Evolutionary conservation across 64 coral and sea anemone genomes (phyloP), one percentile per base, ranked within the genome.

Genomic region (Montipora capricornis): DNA sequence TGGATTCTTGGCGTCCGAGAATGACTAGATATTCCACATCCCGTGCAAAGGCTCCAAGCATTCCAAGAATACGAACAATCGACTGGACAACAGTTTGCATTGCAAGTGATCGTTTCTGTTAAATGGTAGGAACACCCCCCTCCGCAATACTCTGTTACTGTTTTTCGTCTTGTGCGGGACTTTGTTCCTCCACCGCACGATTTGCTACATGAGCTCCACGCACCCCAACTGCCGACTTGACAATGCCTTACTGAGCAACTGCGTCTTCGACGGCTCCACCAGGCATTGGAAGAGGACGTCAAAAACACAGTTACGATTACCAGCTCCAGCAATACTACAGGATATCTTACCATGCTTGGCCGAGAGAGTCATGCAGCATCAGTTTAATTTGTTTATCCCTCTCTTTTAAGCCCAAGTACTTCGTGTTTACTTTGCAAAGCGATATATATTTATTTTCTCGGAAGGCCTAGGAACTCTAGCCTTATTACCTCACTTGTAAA

Each of bases 31-130:
- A 47, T 47, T 37, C 89, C 93, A 74, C 96, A 98, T 20, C 79
- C 93, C 1, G 17, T 10, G 77, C 96, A 98, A 13, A 20, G 0
- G 12, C 88, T 78, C 96, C 96, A 95, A 53, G 44, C 8, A 3
- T 57, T 15, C 96, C 96, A 98, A 0, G 75, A 19, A 15, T 48
- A 98, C 4, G 67, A 5, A 44, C 96, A 98, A 48, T 98, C 79
- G 0, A 91, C 37, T 4, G 88, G 84, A 53, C 96, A 96, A 20
- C 90, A 90, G 3, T 68, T 3, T 61, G 71, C 50, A 16, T 86
- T 91, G 67, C 94, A 95, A 6, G 12, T 66, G 55, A 19, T 53
- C 12, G 79, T 77, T 45, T 89, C 82, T 49, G 0, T 73, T 17
- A 86, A 24, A 3, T 20, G 45, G 8, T 86, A 71, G 20, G 84